Percentiles rank a stretch among this genome's conserved stretches.
phyloP scores from a whole-genome alignment of 2,797 vertebrate species.

The Acropternis orthonyx region DNA sequence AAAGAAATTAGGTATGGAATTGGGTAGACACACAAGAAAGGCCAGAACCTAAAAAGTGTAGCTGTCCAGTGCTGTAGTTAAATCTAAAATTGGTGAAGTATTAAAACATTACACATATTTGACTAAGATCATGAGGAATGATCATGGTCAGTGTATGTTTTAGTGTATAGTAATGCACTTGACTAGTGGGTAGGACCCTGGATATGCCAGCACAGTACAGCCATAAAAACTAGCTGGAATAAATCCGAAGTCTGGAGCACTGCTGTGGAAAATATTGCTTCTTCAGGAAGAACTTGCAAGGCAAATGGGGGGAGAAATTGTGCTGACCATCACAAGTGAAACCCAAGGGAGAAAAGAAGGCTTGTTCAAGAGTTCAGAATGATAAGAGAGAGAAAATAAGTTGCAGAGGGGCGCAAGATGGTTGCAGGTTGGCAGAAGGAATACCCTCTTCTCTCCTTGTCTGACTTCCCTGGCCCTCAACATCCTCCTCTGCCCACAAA shows the following conservation, averaged over 20 bases:
- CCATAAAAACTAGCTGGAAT: not conserved
- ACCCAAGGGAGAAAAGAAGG: not conserved
- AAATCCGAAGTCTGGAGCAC: not conserved
- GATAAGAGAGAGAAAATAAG: not conserved
- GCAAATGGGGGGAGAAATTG: not conserved
- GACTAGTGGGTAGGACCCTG: not conserved
- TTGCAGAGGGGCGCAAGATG: not conserved
- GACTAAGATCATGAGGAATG: not conserved
- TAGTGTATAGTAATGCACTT: not conserved
- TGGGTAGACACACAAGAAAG: not conserved
- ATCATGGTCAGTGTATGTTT: not conserved
- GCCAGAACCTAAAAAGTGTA: not conserved
- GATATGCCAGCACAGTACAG: not conserved
- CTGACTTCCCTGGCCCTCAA: not conserved
- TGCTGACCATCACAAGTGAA: not conserved
- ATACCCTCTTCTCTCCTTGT: not conserved
- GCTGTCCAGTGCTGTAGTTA: not conserved
- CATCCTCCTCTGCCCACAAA: not conserved
- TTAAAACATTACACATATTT: not conserved
- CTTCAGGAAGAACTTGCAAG: not conserved
- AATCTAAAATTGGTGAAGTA: not conserved
- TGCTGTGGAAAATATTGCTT: not conserved
- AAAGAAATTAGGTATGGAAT: not conserved
- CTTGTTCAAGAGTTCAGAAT: not conserved
- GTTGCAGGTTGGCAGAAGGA: not conserved